Base-by-base conservation (phyloP, 2,888 invertebrate species). In the Drosophila borborema region DNA sequence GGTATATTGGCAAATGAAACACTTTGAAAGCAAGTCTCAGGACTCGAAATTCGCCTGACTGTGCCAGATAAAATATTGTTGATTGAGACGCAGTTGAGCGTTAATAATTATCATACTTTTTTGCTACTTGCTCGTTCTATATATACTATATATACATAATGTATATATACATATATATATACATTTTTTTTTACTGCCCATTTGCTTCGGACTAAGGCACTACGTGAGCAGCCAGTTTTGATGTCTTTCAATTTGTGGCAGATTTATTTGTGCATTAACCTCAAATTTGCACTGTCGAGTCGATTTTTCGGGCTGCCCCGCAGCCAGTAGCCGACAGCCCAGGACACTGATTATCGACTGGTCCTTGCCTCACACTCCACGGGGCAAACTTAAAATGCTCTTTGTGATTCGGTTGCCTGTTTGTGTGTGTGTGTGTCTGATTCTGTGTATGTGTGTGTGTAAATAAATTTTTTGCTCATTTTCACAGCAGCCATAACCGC, bases 251-350 rank as follows among this genome's bases (percentile, higher is more conserved):
- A 84, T 84, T 86, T 84, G 84, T 86, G 86, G 83, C 86, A 82
- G 86, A 84, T 83, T 84, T 84, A 84, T 84, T 84, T 84, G 83
- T 80, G 83, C 83, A 84, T 84, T 86, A 86, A 84, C 86, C 84
- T 82, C 86, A 83, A 83, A 86, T 86, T 84, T 86, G 84, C 84
- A 83, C 78, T 80, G 75, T 73, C 65, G 67, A 79, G 79, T 77
- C 81, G 81, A 82, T 77, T 77, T 72, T 72, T 38, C 20, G 12
- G 65, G 64, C 48, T 64, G 62, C 69, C 41, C 28, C 51, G 18
- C 10, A 34, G 38, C 2, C 51, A 40, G 40, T 9, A 34, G 34
- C 34, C 36, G 31, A 14, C 40, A 43, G 34, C 41, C 61, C 20
- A 34, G 38, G 41, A 56, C 72, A 80, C 80, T 80, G 86, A 84